A percentile compares a stretch with the other conserved stretches of the same genome.
phyloP scores from a whole-genome alignment of 2,797 vertebrate species.

The Onychomys torridus region DNA sequence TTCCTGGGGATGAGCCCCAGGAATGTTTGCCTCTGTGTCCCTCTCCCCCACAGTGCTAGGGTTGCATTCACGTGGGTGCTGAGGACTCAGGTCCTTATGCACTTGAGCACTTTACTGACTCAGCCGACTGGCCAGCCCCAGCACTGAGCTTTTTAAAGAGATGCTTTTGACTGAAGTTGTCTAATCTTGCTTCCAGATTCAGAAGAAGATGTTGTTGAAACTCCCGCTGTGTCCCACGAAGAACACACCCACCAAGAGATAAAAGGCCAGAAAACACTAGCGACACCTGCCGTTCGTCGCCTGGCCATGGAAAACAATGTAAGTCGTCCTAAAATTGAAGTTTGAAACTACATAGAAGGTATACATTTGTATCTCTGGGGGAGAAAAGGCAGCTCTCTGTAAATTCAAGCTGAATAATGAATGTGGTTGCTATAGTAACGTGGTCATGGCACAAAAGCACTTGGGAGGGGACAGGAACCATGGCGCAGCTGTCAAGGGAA shows the following conservation, averaged over 20 bases:
- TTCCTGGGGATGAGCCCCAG: background rate
- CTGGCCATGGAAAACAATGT: slow-evolving; percentile 99
- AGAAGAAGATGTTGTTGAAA: slow-evolving; percentile 97
- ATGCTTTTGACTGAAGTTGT: background rate
- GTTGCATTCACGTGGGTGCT: background rate
- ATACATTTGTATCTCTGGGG: background rate
- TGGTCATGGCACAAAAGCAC: background rate
- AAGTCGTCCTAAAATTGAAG: slow-evolving; percentile 76
- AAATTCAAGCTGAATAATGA: background rate
- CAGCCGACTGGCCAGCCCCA: background rate
- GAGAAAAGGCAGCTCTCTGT: background rate
- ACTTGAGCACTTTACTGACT: background rate
- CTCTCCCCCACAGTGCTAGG: background rate
- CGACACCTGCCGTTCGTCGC: slow-evolving; percentile 96
- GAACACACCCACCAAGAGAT: slow-evolving; percentile 99
- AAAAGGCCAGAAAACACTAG: slow-evolving; percentile 96
- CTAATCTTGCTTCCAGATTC: slow-evolving; percentile 87
- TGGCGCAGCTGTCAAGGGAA: no score
- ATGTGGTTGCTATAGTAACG: background rate
- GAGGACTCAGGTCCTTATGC: background rate
- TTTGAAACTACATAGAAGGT: background rate
- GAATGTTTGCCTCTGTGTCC: background rate
- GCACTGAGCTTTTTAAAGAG: background rate
- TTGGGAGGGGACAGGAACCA: background rate
- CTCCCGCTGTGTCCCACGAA: slow-evolving; percentile 95